Conservation (phyloP, 2,888 invertebrate genomes). For the Epirrita christyi region DNA sequence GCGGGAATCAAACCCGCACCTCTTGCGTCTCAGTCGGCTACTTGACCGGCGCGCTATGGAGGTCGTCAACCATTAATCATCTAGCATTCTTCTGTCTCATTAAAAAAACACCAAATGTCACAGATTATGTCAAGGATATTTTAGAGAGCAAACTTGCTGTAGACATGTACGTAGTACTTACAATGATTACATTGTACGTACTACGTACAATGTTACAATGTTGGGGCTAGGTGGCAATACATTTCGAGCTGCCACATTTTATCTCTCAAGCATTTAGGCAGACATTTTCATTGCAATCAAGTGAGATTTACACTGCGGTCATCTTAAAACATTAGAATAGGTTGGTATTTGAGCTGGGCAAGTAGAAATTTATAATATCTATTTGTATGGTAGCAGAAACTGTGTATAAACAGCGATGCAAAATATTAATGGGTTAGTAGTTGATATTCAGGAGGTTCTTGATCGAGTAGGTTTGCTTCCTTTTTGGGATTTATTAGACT, state of each 20-base stretch:
- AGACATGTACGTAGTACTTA: too few relatives aligned
- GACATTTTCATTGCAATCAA: conserved; percentile 64
- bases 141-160: too few relatives aligned
- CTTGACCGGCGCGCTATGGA: too few relatives aligned
- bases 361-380: conserved; percentile 58
- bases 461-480: conserved; percentile 25
- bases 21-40: too few relatives aligned
- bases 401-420: conserved; percentile 39
- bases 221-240: conserved; percentile 4
- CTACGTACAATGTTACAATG: too few relatives aligned
- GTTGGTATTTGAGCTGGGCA: conserved; percentile 48
- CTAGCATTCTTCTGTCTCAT: too few relatives aligned
- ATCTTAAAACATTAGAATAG: conserved; percentile 68
- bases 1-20: too few relatives aligned
- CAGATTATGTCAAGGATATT: too few relatives aligned
- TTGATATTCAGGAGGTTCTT: conserved; percentile 46
- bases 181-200: too few relatives aligned
- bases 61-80: too few relatives aligned
- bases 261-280: conserved; percentile 46
- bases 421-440: conserved; percentile 44
- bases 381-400: conserved; percentile 45
- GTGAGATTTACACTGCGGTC: conserved; percentile 61
- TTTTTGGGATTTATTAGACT: not conserved
- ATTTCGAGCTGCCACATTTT: conserved; percentile 36
- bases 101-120: too few relatives aligned